Base-by-base conservation (phyloP, 1,140 invertebrate species). In the Phthorimaea operculella region DNA sequence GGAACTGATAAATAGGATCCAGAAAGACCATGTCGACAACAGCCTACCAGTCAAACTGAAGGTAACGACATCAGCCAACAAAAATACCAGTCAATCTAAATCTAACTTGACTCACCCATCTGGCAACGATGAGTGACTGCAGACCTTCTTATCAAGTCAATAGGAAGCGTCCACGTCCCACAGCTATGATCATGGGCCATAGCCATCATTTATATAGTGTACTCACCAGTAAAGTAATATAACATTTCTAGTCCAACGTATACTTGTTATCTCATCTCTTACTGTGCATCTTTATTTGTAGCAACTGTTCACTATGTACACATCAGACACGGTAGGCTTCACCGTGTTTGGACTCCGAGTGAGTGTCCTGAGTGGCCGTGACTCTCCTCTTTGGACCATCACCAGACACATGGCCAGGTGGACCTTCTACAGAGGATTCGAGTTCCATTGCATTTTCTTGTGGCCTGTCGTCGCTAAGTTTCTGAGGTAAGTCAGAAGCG, bases 351-450 rank as follows among this genome's bases (percentile, higher is more conserved):
- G 79, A 0, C 64, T 82, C 11, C 52, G 72, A 15, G 64, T 76
- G 5, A 79, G 76, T 52, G 69, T 60, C 4, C 53, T 82, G 7
- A 77, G 63, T 16, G 65, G 68, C 12, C 59, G 66, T n/a, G 52
- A 66, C 7, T 82, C 79, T 0, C 76, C 76, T 0, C 56, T 79
- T 15, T 79, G 79, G 79, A 55, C 47, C 11, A 82, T 82, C 16
- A 79, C 79, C 1, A 70, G 59, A 28, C 71, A 82, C 36, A 81
- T 90, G 21, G 88, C 89, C 4, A 83, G 80, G 39, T 88, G 87
- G 33, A 87, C 79, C 16, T 82, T 87, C 55, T 83, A 80, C 63
- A 68, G 87, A 12, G 88, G 88, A 42, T 75, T 86, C 0, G 85
- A 86, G 28, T 87, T 87, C 47, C 75, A 71, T 4, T 60, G 82